Evolutionary conservation across 2,113 vertebrate genomes (phyloP).

Genomic region (Proteles cristata): DNA sequence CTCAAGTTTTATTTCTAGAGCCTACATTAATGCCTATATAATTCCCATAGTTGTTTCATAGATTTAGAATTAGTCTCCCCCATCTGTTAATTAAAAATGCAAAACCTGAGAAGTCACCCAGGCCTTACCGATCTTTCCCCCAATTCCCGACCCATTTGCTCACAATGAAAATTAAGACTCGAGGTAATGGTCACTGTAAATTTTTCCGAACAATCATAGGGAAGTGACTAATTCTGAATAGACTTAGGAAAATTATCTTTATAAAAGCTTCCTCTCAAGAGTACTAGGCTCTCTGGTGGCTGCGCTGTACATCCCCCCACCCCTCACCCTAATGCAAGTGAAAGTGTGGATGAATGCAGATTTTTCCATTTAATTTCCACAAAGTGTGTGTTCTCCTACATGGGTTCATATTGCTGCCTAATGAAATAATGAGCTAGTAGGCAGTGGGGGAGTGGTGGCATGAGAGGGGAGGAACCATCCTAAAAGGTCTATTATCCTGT

Average conservation of each 20-base stretch:
- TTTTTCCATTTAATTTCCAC: constrained; percentile 63
- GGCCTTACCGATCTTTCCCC: background rate
- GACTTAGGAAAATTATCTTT: constrained; percentile 9
- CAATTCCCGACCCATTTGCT: background rate
- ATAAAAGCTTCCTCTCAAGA: constrained; percentile 1
- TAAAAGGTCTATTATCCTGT: constrained; percentile 79
- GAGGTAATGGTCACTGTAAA: background rate
- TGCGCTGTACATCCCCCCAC: accelerated
- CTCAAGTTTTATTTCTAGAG: background rate
- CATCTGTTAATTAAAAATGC: background rate
- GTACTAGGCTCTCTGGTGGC: background rate
- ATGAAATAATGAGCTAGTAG: constrained; percentile 72
- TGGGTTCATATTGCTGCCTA: constrained; percentile 40
- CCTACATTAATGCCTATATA: background rate
- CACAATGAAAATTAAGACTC: constrained; percentile 50
- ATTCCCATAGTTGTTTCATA: background rate
- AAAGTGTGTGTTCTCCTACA: constrained; percentile 44
- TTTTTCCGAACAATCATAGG: background rate
- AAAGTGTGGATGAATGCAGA: constrained; percentile 10
- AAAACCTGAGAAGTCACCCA: background rate
- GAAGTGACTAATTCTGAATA: background rate
- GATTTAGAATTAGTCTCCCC: background rate
- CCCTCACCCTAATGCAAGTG: background rate
- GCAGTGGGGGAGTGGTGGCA: constrained; percentile 41
- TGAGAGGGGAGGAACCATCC: constrained; percentile 51